A percentile compares a stretch with the other conserved stretches of the same genome.
These are phyloP conservation scores for human DNA, from an alignment of 2,113 vertebrate genomes.

Conservation along the genomic window GRCh38 chr13:58397001-58397500, in stretches of 20 bases:
- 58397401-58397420: not conserved
- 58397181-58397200: not conserved
- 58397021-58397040: not conserved
- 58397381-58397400: not conserved
- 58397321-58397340: not conserved
- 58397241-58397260: not conserved
- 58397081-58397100: not conserved
- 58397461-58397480: not conserved
- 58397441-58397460: not conserved
- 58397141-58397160: not conserved
- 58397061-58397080: not conserved
- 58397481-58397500: not conserved
- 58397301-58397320: not conserved
- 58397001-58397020: not conserved
- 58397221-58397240: not conserved
- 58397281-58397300: not conserved
- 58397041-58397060: not conserved
- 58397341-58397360: conserved; percentile 1
- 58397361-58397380: not conserved
- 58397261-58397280: not conserved
- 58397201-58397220: not conserved
- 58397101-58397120: not conserved
- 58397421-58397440: not conserved
- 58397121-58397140: not conserved
- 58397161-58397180: not conserved